Evolutionary conservation across 2,888 invertebrate species (phyloP), one percentile per base, ranked within the genome.

Genomic region (Drosophila algonquin): DNA sequence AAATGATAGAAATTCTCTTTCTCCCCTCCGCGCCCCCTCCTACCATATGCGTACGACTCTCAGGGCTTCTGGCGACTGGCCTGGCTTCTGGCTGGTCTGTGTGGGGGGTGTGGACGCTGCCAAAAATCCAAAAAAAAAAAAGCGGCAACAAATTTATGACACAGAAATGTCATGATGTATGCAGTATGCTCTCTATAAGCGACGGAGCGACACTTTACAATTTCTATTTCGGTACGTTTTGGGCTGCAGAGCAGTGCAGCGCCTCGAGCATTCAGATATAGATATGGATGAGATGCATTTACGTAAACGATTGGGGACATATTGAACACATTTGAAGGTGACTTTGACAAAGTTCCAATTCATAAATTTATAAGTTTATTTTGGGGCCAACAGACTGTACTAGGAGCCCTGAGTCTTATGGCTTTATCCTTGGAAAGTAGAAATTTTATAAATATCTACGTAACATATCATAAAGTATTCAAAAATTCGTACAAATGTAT

Each of bases 111-210:
- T 40, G 16, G 24, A 24, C 24, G 51, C 47, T 70, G 69, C 69
- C 69, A 70, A 69, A 61, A 55, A 53, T 45, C 44, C 55, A 71
- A 69, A 69, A 71, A 46, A 35, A 53, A 62, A 54, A 27, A 53
- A 52, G 24, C 24, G 47, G 57, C 58, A 52, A 64, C 53, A 72
- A 75, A 84, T 84, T 87, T 79, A 87, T 83, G 87, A 72, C 85
- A 83, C 63, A 75, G 69, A 83, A 87, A 85, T 84, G 85, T 84
- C 85, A 84, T 77, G 77, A 62, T 35, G 56, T 46, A 16, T 45
- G 51, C 40, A 7, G n/a, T 40, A 40, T 40, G 27, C 45, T 32
- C 16, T 44, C 52, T 18, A 55, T 56, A 44, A 53, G 65, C 27
- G 58, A 45, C 60, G 45, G 40, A 32, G n/a, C 51, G 52, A 52